phyloP scores from a whole-genome alignment of 1,140 invertebrate species.

The Penaeus indicus region DNA sequence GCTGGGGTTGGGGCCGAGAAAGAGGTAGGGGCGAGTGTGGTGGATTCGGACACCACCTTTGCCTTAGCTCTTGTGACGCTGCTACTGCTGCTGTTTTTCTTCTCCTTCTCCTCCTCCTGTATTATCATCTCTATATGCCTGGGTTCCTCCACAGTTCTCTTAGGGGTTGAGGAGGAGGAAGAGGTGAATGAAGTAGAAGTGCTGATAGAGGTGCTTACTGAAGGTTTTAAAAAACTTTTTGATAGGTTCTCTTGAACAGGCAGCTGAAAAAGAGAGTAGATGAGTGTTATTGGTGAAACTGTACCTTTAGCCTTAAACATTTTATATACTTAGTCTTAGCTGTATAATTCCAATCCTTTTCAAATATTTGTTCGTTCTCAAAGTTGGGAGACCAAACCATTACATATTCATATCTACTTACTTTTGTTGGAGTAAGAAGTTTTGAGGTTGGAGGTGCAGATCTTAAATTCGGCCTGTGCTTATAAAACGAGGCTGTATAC shows the following conservation, averaged over 20 bases:
- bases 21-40: too few species aligned
- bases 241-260: conserved; percentile 43
- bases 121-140: not conserved
- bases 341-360: not conserved
- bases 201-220: not conserved
- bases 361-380: too few species aligned
- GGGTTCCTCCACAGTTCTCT: conserved; percentile 3
- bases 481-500: conserved; percentile 60
- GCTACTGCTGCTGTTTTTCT: too few species aligned
- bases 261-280: not conserved
- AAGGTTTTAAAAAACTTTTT: conserved; percentile 10
- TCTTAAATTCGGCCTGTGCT: conserved; percentile 53
- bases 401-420: not conserved
- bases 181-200: not conserved
- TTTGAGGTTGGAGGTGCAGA: conserved; percentile 51
- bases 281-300: not conserved
- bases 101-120: not conserved
- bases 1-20: too few species aligned
- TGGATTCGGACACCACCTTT: too few species aligned
- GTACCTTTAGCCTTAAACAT: not conserved
- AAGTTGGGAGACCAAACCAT: not conserved
- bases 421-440: conserved; percentile 57
- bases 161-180: not conserved
- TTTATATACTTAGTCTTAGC: not conserved
- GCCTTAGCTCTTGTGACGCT: too few species aligned